Evolutionary conservation across 2,797 vertebrate species (phyloP).

Genomic region (Coccyzus lansbergi): DNA sequence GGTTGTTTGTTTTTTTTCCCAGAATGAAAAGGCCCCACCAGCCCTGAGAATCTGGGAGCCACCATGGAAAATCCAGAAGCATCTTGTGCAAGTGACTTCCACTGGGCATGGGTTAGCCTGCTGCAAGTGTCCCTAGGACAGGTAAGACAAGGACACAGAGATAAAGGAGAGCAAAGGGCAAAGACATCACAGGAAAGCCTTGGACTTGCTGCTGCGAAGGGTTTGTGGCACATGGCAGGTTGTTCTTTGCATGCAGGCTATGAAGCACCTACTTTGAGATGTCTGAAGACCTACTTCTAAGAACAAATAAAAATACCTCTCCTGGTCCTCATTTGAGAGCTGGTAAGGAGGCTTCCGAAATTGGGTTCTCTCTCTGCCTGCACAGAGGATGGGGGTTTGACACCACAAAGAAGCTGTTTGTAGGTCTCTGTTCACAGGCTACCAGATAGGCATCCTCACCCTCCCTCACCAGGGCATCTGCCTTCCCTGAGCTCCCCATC

Average conservation of each 20-base stretch:
- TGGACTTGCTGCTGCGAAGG: not conserved
- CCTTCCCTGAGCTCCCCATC: not conserved
- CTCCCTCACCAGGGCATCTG: not conserved
- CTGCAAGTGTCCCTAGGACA: not conserved
- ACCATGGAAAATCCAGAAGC: not conserved
- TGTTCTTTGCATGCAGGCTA: not conserved
- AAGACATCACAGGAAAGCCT: not conserved
- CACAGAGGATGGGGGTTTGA: not conserved
- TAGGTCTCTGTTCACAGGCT: not conserved
- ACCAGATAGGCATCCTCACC: not conserved
- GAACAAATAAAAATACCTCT: slow-evolving; percentile 43
- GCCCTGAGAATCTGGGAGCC: not conserved
- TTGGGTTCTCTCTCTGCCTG: not conserved
- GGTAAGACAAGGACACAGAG: not conserved
- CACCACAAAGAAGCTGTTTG: not conserved
- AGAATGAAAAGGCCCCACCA: not conserved
- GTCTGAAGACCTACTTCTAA: slow-evolving; percentile 45
- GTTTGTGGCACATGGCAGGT: fast-evolving
- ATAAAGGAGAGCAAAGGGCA: not conserved
- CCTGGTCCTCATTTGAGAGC: not conserved
- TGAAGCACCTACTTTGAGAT: not conserved
- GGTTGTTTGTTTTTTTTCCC: not conserved
- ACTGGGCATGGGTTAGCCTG: not conserved
- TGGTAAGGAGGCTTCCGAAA: slow-evolving; percentile 53
- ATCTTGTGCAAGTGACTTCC: not conserved